Conservation (phyloP, 1,140 invertebrate genomes). For the Dolichoris vasculosae region DNA sequence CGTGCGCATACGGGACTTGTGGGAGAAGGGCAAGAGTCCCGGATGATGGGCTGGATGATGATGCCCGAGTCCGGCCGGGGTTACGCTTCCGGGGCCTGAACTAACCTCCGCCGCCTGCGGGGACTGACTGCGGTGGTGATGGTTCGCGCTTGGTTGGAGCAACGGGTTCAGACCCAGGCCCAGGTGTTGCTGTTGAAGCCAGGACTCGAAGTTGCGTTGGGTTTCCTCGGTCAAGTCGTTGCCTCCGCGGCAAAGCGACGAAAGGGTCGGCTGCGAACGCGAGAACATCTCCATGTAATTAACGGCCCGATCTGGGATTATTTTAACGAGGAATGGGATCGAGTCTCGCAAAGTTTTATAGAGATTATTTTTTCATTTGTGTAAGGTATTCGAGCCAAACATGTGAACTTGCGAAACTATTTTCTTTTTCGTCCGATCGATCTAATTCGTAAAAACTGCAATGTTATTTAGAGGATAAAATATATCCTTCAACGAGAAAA, state of each 20-base stretch:
- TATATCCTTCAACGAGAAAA: too few species aligned
- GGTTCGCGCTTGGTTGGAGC: constrained; percentile 68
- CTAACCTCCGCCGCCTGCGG: constrained; percentile 58
- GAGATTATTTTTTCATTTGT: too few species aligned
- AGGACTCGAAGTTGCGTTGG: constrained; percentile 83
- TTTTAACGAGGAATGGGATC: not conserved
- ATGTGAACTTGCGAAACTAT: too few species aligned
- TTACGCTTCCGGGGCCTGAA: constrained; percentile 52
- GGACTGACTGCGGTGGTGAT: constrained; percentile 62
- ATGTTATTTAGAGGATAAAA: too few species aligned
- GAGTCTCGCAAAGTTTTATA: too few species aligned
- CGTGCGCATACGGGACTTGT: constrained; percentile 93
- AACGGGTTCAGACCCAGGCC: constrained; percentile 75
- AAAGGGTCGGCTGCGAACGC: constrained; percentile 80
- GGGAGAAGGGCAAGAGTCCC: constrained; percentile 84
- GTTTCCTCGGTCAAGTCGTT: constrained; percentile 85
- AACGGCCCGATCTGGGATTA: too few species aligned
- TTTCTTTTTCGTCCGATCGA: too few species aligned
- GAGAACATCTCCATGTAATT: too few species aligned
- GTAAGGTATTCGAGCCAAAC: too few species aligned
- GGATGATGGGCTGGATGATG: constrained; percentile 77
- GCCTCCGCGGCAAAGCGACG: constrained; percentile 83
- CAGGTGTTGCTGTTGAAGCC: constrained; percentile 75
- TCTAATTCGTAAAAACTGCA: too few species aligned
- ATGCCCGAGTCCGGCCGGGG: not conserved